Evolutionary conservation across 2,888 invertebrate species (phyloP), one percentile per base, ranked within the genome.

Genomic region (Tanaodytes sp.): DNA sequence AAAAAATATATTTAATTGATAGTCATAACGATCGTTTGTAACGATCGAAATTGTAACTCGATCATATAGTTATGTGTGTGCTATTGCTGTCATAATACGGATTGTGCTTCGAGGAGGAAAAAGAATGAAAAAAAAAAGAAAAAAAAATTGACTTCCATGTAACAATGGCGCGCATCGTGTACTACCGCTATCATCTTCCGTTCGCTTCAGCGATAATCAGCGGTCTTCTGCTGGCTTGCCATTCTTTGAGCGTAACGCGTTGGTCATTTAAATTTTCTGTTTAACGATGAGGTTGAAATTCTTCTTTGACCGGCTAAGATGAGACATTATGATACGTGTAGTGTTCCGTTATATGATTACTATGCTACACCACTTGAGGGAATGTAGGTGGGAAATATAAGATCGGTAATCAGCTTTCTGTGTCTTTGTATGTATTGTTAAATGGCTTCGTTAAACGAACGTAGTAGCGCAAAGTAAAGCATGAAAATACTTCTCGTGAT

Each of bases 331-430:
- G 76, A 80, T 77, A 78, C 77, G 73, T 69, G 67, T 74, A 73
- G 67, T 67, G 72, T 80, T 79, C 82, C 82, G 82, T 81, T 82
- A 82, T 72, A 73, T 75, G 79, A 81, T 81, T 81, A 77, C 79
- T 80, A 80, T 80, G 77, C 81, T 75, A 73, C 73, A 72, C 75
- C 70, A 73, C 74, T 73, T 74, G 71, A 65, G 75, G 71, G 77
- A 79, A 79, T 80, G 81, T 79, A 80, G 80, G 81, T 80, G 81
- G 77, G 77, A 80, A 78, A 73, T 77, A 37, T 59, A 66, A 66
- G 67, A 64, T 71, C 55, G 63, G 63, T 58, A 62, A 71, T 71
- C 65, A 66, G 62, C 51, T 58, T 71, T 66, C 71, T 63, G 62
- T 64, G 62, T 42, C 63, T 71, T 48, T 52, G 30, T 54, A 19